These are phyloP conservation scores for Erpobdella octoculata DNA, from an alignment of 2,888 invertebrate genomes.

Conservation along the genomic window DNA sequence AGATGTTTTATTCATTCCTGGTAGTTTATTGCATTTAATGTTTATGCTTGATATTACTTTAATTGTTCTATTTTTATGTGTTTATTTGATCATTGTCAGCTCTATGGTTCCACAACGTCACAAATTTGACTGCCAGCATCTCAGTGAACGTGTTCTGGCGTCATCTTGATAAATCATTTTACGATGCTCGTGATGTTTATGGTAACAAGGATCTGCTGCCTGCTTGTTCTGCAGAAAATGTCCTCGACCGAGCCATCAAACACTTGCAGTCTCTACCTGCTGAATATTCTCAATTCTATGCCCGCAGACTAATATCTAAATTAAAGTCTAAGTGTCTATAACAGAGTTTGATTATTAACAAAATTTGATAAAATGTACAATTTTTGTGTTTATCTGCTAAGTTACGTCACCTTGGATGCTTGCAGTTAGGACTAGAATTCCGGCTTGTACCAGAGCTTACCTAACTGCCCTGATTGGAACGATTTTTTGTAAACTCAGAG, in stretches of 20 bases:
- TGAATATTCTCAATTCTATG: slow-evolving; percentile 55
- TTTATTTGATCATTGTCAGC: slow-evolving; percentile 43
- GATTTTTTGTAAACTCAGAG: too few species aligned
- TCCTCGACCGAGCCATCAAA: slow-evolving; percentile 53
- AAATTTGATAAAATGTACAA: too few species aligned
- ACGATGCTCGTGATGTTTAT: slow-evolving; percentile 57
- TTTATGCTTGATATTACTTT: neutral
- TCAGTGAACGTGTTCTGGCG: slow-evolving; percentile 59
- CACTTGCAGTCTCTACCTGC: slow-evolving; percentile 52
- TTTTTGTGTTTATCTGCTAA: too few species aligned
- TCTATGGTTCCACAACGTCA: slow-evolving; percentile 59
- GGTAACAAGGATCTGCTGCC: slow-evolving; percentile 57
- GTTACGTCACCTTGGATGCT: too few species aligned
- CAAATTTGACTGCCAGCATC: slow-evolving; percentile 54
- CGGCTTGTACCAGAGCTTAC: too few species aligned
- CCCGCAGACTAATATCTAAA: slow-evolving; percentile 48
- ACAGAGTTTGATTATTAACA: too few species aligned
- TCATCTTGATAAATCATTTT: slow-evolving; percentile 52
- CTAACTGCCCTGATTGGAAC: too few species aligned
- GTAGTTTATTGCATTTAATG: too few species aligned
- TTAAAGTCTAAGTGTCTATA: slow-evolving; percentile 20
- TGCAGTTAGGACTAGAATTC: too few species aligned
- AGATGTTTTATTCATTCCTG: slow-evolving; percentile 57
- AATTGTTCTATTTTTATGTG: neutral
- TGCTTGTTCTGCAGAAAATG: slow-evolving; percentile 52